A percentile compares a stretch with the other conserved stretches of the same genome.
phyloP scores from a whole-genome alignment of 2,888 invertebrate species.

The Altica lythri region DNA sequence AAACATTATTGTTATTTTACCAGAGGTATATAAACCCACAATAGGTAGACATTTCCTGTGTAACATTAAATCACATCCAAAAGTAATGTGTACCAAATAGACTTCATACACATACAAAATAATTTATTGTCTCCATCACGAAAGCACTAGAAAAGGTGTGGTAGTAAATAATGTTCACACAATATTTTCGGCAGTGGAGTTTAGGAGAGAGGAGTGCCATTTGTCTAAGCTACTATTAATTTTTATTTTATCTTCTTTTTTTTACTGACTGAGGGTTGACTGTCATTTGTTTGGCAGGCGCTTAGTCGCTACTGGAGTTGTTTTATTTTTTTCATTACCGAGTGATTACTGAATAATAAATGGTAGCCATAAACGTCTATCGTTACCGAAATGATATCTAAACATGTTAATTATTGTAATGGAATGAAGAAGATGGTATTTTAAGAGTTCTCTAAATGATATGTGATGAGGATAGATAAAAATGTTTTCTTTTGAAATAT shows the following conservation, averaged over 20 bases:
- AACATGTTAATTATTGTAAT: slow-evolving; percentile 51
- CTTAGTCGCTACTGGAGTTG: slow-evolving; percentile 43
- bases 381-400: slow-evolving; percentile 47
- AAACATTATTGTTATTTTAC: too few relatives aligned
- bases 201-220: slow-evolving; percentile 52
- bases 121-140: slow-evolving; percentile 55
- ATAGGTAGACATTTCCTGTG: too few relatives aligned
- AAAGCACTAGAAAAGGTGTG: slow-evolving; percentile 56
- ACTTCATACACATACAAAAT: slow-evolving; percentile 38
- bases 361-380: slow-evolving; percentile 48
- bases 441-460: slow-evolving; percentile 6
- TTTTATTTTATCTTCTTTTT: slow-evolving; percentile 54
- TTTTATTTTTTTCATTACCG: slow-evolving; percentile 49
- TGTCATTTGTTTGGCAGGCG: slow-evolving; percentile 48
- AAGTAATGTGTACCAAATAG: slow-evolving; percentile 3
- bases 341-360: slow-evolving; percentile 51
- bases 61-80: slow-evolving; percentile 3
- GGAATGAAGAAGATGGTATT: slow-evolving; percentile 42
- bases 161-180: slow-evolving; percentile 56
- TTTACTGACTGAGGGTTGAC: slow-evolving; percentile 46
- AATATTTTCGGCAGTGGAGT: slow-evolving; percentile 52
- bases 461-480: not conserved
- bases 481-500: not conserved
- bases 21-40: too few relatives aligned
- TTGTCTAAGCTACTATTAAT: slow-evolving; percentile 55